phyloP scores from a whole-genome alignment of 2,888 invertebrate genomes.

The Gnatocerus cornutus region DNA sequence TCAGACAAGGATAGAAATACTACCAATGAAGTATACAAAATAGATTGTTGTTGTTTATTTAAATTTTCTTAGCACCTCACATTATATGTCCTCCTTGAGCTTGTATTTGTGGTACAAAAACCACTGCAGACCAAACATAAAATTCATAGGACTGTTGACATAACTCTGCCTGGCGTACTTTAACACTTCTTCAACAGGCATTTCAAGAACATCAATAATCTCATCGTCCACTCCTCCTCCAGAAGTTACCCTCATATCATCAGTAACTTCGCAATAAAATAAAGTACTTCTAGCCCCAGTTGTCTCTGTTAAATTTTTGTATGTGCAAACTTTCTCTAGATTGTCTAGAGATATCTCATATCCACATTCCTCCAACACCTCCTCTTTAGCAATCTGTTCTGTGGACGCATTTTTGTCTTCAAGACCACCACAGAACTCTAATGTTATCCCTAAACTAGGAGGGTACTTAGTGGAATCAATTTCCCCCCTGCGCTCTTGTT shows the following conservation, averaged over 20 bases:
- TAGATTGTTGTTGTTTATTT: conserved; percentile 19
- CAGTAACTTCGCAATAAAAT: conserved; percentile 91
- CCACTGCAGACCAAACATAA: conserved; percentile 84
- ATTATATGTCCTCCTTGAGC: no score
- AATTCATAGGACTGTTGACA: conserved; percentile 81
- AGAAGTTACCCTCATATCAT: conserved; percentile 80
- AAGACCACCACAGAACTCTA: conserved; percentile 96
- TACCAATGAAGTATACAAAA: conserved; percentile 13
- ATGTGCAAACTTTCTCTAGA: conserved; percentile 79
- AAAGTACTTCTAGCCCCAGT: conserved; percentile 84
- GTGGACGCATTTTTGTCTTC: conserved; percentile 86
- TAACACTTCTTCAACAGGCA: conserved; percentile 81
- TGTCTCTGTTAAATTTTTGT: conserved; percentile 84
- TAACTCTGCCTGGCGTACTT: conserved; percentile 73
- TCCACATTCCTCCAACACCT: conserved; percentile 94
- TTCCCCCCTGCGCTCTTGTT: conserved; percentile 69
- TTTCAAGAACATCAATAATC: conserved; percentile 91
- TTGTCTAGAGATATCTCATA: conserved; percentile 81
- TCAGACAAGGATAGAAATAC: background rate
- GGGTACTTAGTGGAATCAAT: conserved; percentile 80
- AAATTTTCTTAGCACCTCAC: no score
- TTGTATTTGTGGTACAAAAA: conserved; percentile 75
- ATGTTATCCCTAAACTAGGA: conserved; percentile 81
- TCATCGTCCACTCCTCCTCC: conserved; percentile 91
- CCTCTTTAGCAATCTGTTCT: conserved; percentile 86